These are phyloP conservation scores for Sialia sialis DNA, from an alignment of 2,113 vertebrate species.

Conservation along the genomic window DNA sequence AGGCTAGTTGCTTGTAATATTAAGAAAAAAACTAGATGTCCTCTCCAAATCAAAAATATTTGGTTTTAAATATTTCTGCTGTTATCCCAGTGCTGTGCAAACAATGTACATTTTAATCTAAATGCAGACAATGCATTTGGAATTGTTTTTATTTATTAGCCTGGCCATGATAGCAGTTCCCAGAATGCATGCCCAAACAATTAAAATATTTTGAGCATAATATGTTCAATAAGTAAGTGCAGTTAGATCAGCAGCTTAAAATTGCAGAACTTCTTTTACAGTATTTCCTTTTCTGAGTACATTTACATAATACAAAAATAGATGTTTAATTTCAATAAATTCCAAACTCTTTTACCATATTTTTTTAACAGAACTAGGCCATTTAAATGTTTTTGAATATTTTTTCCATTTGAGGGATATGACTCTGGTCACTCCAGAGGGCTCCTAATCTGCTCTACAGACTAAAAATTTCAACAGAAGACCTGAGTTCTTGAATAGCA, in stretches of 20 bases:
- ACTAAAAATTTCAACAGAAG: background rate
- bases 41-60: background rate
- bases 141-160: background rate
- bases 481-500: background rate
- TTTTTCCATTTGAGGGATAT: background rate
- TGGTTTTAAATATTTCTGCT: background rate
- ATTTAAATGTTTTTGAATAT: background rate
- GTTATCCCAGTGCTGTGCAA: background rate
- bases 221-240: background rate
- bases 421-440: background rate
- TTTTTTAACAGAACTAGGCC: background rate
- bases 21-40: background rate
- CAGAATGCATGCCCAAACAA: background rate
- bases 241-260: background rate
- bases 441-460: background rate
- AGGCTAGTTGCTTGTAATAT: background rate
- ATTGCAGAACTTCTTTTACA: background rate
- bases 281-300: background rate
- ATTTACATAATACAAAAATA: slow-evolving; percentile 31
- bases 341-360: background rate
- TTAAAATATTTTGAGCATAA: background rate
- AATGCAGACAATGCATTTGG: background rate
- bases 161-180: background rate
- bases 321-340: background rate
- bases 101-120: background rate